Base-by-base conservation (phyloP, 2,888 invertebrate species). In the Morpho helenor region DNA sequence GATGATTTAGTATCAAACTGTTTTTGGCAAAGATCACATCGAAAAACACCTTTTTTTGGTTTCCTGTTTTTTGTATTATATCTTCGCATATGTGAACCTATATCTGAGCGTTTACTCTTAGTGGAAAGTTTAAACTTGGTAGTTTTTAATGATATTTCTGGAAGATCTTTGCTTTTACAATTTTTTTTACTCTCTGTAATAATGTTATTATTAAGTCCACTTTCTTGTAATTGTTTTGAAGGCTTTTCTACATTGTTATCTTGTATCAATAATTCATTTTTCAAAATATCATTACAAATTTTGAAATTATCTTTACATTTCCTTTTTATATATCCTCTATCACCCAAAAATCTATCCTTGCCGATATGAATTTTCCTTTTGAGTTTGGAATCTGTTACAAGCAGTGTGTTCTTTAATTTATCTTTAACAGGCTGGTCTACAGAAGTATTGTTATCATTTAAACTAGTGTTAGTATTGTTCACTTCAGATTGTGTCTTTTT, bases 11-110 rank as follows among this genome's bases (percentile, higher is more conserved):
- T 92, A 52, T 91, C 86, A 75, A 95, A 95, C 48, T 83, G 83
- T 80, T 94, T 94, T 3, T 91, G 76, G 72, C 95, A 95, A 59
- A 92, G 82, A 57, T 91, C 91, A 81, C 95, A 95, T 62, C 80
- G 73, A 68, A 74, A 82, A 45, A 65, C 7, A 16, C 64, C 61
- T 42, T 61, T 54, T 48, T 63, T 63, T 31, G 57, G 49, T 52
- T 57, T 72, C 5, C 42, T 41, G 22, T 54, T 54, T 9, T 42
- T 48, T 23, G 42, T 22, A 47, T 41, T n/a, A 54, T 54, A 23
- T 42, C 47, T 54, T 6, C 42, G 54, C 8, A 48, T 10, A 42
- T 7, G 49, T 46, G 8, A n/a, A 48, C 49, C 42, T 57, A 47
- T 56, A 59, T 23, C 39, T 52, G 31, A 47, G 49, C 16, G 40